phyloP scores from a whole-genome alignment of 2,797 vertebrate species.

The Otolemur crassicaudatus region DNA sequence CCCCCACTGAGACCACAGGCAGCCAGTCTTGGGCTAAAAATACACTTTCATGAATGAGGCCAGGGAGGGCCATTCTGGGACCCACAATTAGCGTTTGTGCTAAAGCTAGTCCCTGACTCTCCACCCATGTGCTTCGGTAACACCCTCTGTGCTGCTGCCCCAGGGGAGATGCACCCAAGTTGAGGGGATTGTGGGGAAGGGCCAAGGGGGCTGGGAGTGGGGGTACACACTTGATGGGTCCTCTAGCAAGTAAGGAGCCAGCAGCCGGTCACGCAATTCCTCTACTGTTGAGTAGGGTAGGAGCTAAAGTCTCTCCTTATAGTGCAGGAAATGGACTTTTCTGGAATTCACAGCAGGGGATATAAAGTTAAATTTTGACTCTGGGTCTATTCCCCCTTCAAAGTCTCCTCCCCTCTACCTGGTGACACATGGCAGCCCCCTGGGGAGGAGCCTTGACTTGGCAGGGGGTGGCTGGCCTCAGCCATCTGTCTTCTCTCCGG shows the following conservation, averaged over 20 bases:
- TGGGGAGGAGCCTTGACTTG: background rate
- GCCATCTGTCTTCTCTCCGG: background rate
- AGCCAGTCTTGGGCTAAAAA: constrained; percentile 70
- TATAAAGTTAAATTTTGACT: background rate
- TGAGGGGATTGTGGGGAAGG: too few relatives aligned
- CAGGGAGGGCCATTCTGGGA: background rate
- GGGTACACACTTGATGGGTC: rapidly evolving
- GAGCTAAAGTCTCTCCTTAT: background rate
- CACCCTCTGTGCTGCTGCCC: background rate
- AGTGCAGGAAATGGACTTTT: background rate
- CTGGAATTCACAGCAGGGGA: background rate
- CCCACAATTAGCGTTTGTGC: constrained; percentile 44
- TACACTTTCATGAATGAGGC: constrained; percentile 72
- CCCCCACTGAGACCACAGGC: constrained; percentile 34
- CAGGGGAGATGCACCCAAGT: background rate
- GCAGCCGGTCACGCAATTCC: too few relatives aligned
- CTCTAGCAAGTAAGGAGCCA: background rate
- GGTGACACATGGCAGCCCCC: background rate
- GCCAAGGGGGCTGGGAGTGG: rapidly evolving
- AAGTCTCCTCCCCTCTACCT: background rate
- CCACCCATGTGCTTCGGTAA: background rate
- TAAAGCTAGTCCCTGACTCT: constrained; percentile 26
- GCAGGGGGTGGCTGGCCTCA: background rate
- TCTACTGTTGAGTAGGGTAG: background rate
- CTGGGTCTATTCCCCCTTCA: background rate